Evolutionary conservation across 2,888 invertebrate genomes (phyloP).

Genomic region (Drosophila conformis): DNA sequence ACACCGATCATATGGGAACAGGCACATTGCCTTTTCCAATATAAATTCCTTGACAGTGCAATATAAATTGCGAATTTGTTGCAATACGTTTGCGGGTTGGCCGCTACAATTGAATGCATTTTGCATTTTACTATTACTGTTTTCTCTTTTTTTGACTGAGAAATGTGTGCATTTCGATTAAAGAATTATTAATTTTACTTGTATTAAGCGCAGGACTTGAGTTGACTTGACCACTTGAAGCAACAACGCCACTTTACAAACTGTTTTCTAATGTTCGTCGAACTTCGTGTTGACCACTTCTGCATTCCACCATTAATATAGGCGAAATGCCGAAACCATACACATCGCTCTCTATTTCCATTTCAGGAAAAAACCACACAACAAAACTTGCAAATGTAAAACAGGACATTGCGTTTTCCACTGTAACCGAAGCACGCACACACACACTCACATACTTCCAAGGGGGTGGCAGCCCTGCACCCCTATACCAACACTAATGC

Average conservation of each 20-base stretch:
- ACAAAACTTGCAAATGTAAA: slow-evolving; percentile 72
- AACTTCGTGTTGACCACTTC: slow-evolving; percentile 42
- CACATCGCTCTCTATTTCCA: slow-evolving; percentile 50
- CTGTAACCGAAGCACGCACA: slow-evolving; percentile 11
- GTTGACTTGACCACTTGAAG: slow-evolving; percentile 36
- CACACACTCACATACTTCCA: slow-evolving; percentile 12
- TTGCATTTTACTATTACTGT: slow-evolving; percentile 47
- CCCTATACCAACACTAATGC: slow-evolving; percentile 18
- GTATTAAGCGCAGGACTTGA: background rate
- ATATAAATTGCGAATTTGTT: slow-evolving; percentile 46
- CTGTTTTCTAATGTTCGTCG: slow-evolving; percentile 55
- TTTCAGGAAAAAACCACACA: slow-evolving; percentile 54
- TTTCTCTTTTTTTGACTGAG: background rate
- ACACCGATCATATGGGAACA: slow-evolving; percentile 41
- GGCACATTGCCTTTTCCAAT: slow-evolving; percentile 56
- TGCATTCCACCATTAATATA: slow-evolving; percentile 16
- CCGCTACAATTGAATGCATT: slow-evolving; percentile 47
- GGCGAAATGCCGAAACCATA: slow-evolving; percentile 35
- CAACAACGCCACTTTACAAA: slow-evolving; percentile 51
- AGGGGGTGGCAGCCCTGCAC: slow-evolving; percentile 1
- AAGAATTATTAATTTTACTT: slow-evolving; percentile 18
- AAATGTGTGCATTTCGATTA: slow-evolving; percentile 24
- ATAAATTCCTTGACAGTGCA: slow-evolving; percentile 56
- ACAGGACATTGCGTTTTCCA: slow-evolving; percentile 74
- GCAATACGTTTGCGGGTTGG: slow-evolving; percentile 43